Conservation (phyloP, 2,888 invertebrate species). For the Trichopria drosophilae region DNA sequence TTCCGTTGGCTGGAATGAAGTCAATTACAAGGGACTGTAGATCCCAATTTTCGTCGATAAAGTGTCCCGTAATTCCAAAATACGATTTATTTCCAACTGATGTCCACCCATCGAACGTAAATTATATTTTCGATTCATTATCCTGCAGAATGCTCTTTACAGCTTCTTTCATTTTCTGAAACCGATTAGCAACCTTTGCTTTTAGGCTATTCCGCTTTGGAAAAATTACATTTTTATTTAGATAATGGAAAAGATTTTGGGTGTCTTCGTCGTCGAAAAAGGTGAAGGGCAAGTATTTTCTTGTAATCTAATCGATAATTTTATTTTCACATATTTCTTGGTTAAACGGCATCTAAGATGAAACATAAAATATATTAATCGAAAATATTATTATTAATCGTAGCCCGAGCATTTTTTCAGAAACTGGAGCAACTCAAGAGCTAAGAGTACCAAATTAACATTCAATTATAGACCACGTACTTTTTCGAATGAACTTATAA, state of each 20-base stretch:
- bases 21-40: slow-evolving; percentile 1
- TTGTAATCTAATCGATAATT: neutral
- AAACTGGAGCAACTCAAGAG: no score
- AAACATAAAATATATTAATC: no score
- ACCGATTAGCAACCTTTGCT: neutral
- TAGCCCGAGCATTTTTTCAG: no score
- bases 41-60: no score
- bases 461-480: no score
- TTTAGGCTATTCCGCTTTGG: neutral
- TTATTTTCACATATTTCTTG: neutral
- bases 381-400: no score
- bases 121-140: slow-evolving; percentile 1
- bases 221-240: neutral
- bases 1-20: neutral
- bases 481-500: no score
- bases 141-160: neutral
- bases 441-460: no score
- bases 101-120: slow-evolving; percentile 2
- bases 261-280: slow-evolving; percentile 1
- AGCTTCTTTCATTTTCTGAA: neutral
- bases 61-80: neutral
- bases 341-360: neutral
- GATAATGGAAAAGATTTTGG: neutral
- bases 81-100: neutral
- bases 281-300: neutral